phyloP scores from a whole-genome alignment of 1,140 invertebrate species.

The Caenorhabditis elegans region WBcel235 BX284605.5:8091501-8092000 shows the following conservation, averaged over 20 bases:
- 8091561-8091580: not conserved
- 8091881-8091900: not conserved
- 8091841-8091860: no score
- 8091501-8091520: not conserved
- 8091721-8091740: slow-evolving; percentile 4
- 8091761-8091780: not conserved
- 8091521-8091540: not conserved
- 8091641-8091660: not conserved
- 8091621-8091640: slow-evolving; percentile 9
- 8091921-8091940: not conserved
- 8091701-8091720: not conserved
- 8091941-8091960: not conserved
- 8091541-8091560: not conserved
- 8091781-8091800: not conserved
- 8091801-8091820: not conserved
- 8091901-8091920: not conserved
- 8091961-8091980: not conserved
- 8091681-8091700: not conserved
- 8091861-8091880: no score
- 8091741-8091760: not conserved
- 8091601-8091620: not conserved
- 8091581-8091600: not conserved
- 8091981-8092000: not conserved
- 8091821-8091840: not conserved
- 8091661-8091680: not conserved